These are phyloP conservation scores for Mamestra configurata DNA, from an alignment of 1,140 invertebrate genomes.

Conservation along the genomic window DNA sequence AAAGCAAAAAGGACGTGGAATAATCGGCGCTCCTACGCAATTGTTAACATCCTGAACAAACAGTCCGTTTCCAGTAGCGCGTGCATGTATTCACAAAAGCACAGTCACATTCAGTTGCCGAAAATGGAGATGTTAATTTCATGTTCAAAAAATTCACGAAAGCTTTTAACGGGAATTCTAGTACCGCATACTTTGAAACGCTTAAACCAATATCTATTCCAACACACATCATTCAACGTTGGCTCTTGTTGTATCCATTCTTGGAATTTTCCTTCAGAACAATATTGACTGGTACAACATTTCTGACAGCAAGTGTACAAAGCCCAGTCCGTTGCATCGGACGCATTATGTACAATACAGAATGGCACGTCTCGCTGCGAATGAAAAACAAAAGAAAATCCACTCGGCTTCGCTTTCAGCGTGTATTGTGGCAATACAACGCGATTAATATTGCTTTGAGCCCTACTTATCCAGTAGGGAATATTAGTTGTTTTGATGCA, in stretches of 20 bases:
- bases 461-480: background rate
- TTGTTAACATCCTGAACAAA: slow-evolving; percentile 24
- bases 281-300: slow-evolving; percentile 21
- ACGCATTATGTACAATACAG: slow-evolving; percentile 54
- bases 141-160: background rate
- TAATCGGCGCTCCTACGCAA: background rate
- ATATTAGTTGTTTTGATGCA: slow-evolving; percentile 1
- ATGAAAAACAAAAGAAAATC: slow-evolving; percentile 50
- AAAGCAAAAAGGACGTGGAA: background rate
- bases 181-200: background rate
- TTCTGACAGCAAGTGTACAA: slow-evolving; percentile 41
- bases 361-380: slow-evolving; percentile 26
- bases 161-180: slow-evolving; percentile 1
- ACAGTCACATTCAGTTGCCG: background rate
- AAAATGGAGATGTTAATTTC: background rate
- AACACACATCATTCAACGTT: background rate
- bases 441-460: slow-evolving; percentile 46
- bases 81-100: background rate
- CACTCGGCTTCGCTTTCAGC: slow-evolving; percentile 33
- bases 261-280: background rate
- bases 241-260: background rate
- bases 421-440: slow-evolving; percentile 27
- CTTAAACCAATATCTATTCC: background rate
- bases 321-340: slow-evolving; percentile 43
- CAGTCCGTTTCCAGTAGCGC: background rate